Percentiles rank a stretch among this genome's conserved stretches.
Conservation (phyloP, 2,113 vertebrate genomes). For the Eonycteris spelaea region DNA sequence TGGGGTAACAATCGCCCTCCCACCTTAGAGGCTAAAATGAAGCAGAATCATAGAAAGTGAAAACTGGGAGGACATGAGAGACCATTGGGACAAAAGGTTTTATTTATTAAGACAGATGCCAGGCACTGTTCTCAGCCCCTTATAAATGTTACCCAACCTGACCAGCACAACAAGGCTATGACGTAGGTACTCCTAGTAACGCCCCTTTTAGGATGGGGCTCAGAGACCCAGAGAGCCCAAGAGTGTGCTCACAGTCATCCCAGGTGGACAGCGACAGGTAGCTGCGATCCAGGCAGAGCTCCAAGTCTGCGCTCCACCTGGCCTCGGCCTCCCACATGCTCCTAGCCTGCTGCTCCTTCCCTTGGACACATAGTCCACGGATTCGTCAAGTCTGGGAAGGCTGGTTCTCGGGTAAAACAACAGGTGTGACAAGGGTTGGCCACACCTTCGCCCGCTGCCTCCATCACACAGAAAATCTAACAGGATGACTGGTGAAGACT, state of each 20-base stretch:
- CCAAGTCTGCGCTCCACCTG: not conserved
- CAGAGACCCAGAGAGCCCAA: not conserved
- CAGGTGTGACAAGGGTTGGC: accelerated
- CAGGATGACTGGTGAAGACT: accelerated
- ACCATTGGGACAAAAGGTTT: not conserved
- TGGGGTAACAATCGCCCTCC: not conserved
- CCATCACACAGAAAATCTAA: not conserved
- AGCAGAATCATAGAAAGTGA: not conserved
- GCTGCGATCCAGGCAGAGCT: not conserved
- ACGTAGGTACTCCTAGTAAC: not conserved
- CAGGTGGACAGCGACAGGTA: not conserved
- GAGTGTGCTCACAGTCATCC: not conserved
- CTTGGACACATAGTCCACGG: accelerated
- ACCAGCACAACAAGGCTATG: accelerated
- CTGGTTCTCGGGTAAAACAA: not conserved
- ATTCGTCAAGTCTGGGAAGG: accelerated
- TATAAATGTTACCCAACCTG: too few relatives aligned
- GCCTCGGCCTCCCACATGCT: not conserved
- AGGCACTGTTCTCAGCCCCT: not conserved
- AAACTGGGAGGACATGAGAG: not conserved
- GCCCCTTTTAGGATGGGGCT: not conserved
- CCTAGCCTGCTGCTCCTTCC: not conserved
- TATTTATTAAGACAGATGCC: not conserved
- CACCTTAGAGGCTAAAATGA: not conserved
- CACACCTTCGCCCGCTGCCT: accelerated